phyloP scores from a whole-genome alignment of 1,140 invertebrate species.

The Dinothrombium tinctorium region DNA sequence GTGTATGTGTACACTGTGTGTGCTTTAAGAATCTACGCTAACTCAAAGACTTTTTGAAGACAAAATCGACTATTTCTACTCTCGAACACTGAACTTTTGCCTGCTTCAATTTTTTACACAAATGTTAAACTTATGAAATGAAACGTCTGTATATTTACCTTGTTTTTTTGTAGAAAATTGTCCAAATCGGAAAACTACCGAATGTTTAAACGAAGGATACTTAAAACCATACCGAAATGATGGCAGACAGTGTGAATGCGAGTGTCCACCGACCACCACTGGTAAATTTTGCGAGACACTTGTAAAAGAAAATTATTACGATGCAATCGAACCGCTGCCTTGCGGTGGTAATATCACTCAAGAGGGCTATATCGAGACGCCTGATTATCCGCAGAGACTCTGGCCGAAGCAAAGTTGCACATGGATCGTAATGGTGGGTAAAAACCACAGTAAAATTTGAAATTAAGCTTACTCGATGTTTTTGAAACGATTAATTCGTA shows the following conservation, averaged over 20 bases:
- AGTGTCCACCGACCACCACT: constrained; percentile 14
- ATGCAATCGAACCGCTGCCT: constrained; percentile 1
- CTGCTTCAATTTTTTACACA: too few species aligned
- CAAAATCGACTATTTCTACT: too few species aligned
- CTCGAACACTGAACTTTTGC: too few species aligned
- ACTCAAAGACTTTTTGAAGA: too few species aligned
- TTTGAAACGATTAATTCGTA: too few species aligned
- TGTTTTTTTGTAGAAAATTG: constrained; percentile 10
- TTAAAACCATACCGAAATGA: constrained; percentile 5
- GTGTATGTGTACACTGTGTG: too few species aligned
- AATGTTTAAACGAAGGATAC: constrained; percentile 15
- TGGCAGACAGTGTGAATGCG: constrained; percentile 7
- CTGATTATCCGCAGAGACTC: constrained; percentile 9
- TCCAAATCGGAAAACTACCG: constrained; percentile 4
- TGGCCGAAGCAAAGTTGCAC: constrained; percentile 6
- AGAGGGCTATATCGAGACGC: constrained; percentile 10
- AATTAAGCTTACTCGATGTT: too few species aligned
- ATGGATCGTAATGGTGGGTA: constrained; percentile 10
- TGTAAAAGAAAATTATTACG: constrained; percentile 9
- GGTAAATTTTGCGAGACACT: constrained; percentile 12
- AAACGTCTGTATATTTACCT: neutral
- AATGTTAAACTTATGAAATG: neutral
- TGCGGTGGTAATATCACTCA: constrained; percentile 14
- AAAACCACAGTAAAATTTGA: neutral
- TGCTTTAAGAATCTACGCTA: too few species aligned